Percentiles rank a stretch among this genome's conserved stretches.
Evolutionary conservation across 2,797 vertebrate genomes (phyloP).

Genomic region (Sibirionetta formosa): DNA sequence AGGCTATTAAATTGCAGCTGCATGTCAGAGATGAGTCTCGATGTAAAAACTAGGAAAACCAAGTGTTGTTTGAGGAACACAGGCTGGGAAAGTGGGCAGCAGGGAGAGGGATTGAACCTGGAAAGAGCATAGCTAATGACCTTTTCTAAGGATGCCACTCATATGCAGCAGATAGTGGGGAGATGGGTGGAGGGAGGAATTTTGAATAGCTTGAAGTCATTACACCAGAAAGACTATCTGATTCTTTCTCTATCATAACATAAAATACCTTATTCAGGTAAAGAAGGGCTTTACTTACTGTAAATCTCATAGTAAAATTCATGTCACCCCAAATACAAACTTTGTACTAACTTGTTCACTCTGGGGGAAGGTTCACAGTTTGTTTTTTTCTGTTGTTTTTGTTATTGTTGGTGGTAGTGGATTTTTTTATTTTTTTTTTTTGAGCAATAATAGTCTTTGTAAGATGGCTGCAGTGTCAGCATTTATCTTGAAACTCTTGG

Average conservation of each 20-base stretch:
- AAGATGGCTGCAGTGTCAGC: slow-evolving; percentile 86
- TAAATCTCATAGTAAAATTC: slow-evolving; percentile 78
- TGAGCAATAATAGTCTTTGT: slow-evolving; percentile 82
- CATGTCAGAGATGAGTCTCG: slow-evolving; percentile 36
- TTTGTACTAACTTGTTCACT: slow-evolving; percentile 74
- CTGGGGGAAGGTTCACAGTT: slow-evolving; percentile 72
- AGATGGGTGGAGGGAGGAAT: slow-evolving; percentile 55
- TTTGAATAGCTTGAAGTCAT: slow-evolving; percentile 78
- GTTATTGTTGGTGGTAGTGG: not conserved
- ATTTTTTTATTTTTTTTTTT: not conserved
- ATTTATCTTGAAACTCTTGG: slow-evolving; percentile 86
- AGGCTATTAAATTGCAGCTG: slow-evolving; percentile 69
- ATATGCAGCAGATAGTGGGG: slow-evolving; percentile 55
- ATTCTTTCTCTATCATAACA: slow-evolving; percentile 62
- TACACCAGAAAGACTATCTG: slow-evolving; percentile 64
- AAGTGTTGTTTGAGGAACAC: slow-evolving; percentile 36
- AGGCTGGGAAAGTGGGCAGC: not conserved
- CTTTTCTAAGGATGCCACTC: slow-evolving; percentile 65
- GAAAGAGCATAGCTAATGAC: slow-evolving; percentile 63
- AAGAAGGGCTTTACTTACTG: slow-evolving; percentile 48
- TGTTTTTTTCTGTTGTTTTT: not conserved
- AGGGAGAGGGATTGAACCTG: slow-evolving; percentile 31
- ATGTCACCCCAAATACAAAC: slow-evolving; percentile 71
- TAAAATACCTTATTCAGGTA: slow-evolving; percentile 72
- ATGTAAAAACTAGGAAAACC: slow-evolving; percentile 38